phyloP scores from a whole-genome alignment of 2,113 vertebrate species.

The Manacus vitellinus region DNA sequence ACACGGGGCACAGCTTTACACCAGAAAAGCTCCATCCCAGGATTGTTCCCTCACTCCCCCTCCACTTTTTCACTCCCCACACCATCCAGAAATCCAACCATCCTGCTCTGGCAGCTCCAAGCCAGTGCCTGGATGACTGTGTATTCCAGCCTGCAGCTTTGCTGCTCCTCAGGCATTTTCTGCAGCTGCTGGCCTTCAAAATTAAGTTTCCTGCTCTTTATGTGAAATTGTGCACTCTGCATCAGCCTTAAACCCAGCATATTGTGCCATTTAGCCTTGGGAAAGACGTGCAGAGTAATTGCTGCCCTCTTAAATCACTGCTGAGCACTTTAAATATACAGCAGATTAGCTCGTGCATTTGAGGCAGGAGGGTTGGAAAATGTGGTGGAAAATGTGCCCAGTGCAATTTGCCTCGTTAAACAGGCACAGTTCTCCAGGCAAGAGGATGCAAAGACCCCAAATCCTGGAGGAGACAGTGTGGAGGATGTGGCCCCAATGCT shows the following conservation, averaged over 20 bases:
- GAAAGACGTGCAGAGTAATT: neutral
- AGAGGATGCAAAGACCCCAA: neutral
- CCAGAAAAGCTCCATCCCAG: neutral
- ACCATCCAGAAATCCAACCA: neutral
- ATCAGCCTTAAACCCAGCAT: neutral
- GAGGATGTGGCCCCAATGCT: neutral
- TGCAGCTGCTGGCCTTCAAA: neutral
- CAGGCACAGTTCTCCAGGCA: neutral
- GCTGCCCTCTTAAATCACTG: slow-evolving; percentile 41
- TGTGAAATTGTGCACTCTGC: neutral
- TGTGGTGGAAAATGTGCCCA: slow-evolving; percentile 6
- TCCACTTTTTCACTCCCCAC: neutral
- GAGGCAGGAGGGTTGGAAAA: slow-evolving; percentile 3
- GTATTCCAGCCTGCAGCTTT: neutral
- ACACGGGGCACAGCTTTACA: neutral
- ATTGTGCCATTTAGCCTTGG: neutral
- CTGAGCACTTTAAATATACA: slow-evolving; percentile 68
- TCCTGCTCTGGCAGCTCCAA: neutral
- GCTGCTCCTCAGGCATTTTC: neutral
- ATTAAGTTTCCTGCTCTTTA: neutral
- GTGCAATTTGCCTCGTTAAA: neutral
- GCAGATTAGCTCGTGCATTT: neutral
- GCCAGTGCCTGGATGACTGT: neutral
- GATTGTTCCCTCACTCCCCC: neutral
- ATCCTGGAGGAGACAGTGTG: neutral